phyloP scores from a whole-genome alignment of 1,140 invertebrate genomes.

The Penaeus vannamei region DNA sequence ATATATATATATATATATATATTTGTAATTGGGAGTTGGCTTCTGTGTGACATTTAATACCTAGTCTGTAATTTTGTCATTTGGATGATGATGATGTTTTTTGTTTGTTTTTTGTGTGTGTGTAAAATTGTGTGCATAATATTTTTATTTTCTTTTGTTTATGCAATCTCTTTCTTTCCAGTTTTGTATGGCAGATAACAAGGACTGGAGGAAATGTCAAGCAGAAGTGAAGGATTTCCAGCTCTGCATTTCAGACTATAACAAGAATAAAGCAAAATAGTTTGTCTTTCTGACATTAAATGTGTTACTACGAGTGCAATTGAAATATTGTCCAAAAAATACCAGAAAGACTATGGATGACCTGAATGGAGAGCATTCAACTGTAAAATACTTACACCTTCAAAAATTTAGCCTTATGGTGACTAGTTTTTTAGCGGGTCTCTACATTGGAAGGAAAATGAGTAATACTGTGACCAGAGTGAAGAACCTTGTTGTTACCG shows the following conservation, averaged over 20 bases:
- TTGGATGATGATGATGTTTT: too few species aligned
- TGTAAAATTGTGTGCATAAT: too few species aligned
- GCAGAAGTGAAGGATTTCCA: constrained; percentile 84
- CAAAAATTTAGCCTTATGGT: background rate
- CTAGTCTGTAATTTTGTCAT: too few species aligned
- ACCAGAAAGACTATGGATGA: constrained; percentile 4
- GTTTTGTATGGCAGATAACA: constrained; percentile 89
- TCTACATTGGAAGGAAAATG: constrained; percentile 37
- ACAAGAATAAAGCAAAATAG: constrained; percentile 67
- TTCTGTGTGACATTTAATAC: too few species aligned
- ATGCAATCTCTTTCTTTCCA: constrained; percentile 73
- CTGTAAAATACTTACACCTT: background rate
- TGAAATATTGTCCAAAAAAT: background rate
- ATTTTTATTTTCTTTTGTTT: background rate
- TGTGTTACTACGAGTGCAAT: too few species aligned
- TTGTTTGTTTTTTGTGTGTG: too few species aligned
- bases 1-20: too few species aligned
- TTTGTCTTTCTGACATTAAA: background rate
- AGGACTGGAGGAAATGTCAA: constrained; percentile 93
- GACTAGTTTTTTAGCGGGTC: constrained; percentile 47
- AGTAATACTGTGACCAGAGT: constrained; percentile 29
- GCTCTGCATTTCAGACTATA: constrained; percentile 80
- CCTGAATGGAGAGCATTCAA: background rate
- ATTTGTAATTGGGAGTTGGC: too few species aligned
- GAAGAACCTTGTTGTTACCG: constrained; percentile 12